Evolutionary conservation across 2,113 vertebrate genomes (phyloP), one percentile per base, ranked within the genome.

Genomic region (Tenrec ecaudatus): DNA sequence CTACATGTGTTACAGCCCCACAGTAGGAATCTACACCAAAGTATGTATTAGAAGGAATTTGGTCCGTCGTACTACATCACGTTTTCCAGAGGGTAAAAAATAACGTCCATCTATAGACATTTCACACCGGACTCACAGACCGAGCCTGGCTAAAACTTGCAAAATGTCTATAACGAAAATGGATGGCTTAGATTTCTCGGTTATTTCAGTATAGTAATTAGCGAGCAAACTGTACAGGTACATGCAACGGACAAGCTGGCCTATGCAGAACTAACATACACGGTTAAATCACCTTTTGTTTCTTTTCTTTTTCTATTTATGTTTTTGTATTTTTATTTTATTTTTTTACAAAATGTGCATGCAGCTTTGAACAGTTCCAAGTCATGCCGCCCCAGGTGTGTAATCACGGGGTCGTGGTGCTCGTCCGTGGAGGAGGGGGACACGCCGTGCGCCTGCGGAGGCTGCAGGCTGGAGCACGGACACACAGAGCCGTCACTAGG

Each of bases 151-250:
- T 98, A 98, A 98, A 98, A 98, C 97, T 98, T 97, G 98, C 97
- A 98, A 97, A 98, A 99, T 98, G 98, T 98, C 98, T 98, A 98
- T 98, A 98, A 97, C 97, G 98, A 99, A 98, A 98, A 99, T 98
- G 98, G 99, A 99, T 99, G 99, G 99, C 99, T 99, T 99, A 98
- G 97, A 98, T 98, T 99, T 99, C 98, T 99, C 98, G 98, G 98
- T 99, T 99, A 99, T 98, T 98, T 99, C 98, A 97, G 98, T 98
- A 99, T 98, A 99, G 98, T 99, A 99, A 99, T 99, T 99, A 96
- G 99, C 99, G 97, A 99, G 99, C 99, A 99, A 99, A 99, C 99
- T 99, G 99, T 99, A 99, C 99, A 99, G 98, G 98, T 98, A 99
- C 99, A 99, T 99, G 99, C 99, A 99, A 99, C 99, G 99, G 98